A percentile compares a stretch with the other conserved stretches of the same genome.
Conservation (phyloP, 2,797 vertebrate species). For the Capromys pilorides region DNA sequence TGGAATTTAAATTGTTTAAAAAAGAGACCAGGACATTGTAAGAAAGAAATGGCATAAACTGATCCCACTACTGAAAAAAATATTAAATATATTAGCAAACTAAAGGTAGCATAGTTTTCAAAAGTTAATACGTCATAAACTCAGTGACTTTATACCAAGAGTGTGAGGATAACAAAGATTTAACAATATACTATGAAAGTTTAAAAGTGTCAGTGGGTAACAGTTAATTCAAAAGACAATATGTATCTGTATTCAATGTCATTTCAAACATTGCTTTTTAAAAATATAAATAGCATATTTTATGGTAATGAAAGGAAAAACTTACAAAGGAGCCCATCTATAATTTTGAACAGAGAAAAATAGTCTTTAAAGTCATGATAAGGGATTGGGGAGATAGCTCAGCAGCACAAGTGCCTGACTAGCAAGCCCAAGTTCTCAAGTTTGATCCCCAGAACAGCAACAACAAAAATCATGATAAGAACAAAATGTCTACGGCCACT, state of each 20-base stretch:
- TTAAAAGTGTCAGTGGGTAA: background rate
- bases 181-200: background rate
- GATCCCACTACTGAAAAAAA: background rate
- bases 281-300: background rate
- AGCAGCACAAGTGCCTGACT: no score
- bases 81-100: background rate
- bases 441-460: no score
- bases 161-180: background rate
- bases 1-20: background rate
- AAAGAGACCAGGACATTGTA: background rate
- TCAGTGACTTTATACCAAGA: background rate
- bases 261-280: background rate
- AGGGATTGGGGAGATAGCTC: no score
- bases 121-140: background rate
- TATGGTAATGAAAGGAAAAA: background rate
- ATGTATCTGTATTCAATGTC: background rate
- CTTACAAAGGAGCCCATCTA: background rate
- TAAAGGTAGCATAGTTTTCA: background rate
- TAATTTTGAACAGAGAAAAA: background rate
- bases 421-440: no score
- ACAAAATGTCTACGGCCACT: background rate
- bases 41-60: background rate
- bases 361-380: background rate
- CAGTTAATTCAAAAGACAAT: background rate
- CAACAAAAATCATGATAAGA: background rate